Evolutionary conservation across 2,113 vertebrate genomes (phyloP), one percentile per base, ranked within the genome.

Genomic region (Motacilla tschutschensis): DNA sequence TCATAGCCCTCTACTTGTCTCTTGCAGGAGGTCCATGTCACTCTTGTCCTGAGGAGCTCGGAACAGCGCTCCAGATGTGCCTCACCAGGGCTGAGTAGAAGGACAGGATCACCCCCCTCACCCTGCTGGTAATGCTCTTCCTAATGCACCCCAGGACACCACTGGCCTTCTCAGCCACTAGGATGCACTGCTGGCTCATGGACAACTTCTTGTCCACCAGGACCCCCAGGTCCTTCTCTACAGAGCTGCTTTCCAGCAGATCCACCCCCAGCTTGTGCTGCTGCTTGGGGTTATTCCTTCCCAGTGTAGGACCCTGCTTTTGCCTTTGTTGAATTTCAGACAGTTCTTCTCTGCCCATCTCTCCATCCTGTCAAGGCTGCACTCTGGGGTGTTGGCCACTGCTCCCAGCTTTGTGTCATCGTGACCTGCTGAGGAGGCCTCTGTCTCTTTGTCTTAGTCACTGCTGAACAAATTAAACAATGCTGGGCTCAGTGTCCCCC

Each of bases 21-120:
- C 16, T 36, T 18, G 6, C 8, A 50, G n/a, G 3, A 44, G 2
- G 0, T 71, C 26, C 22, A 8, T 12, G 15, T 0, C 26, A 0
- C 15, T 57, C 26, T 4, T 43, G 31, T 38, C 2, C 43, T 50
- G 50, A 29, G 17, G 43, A 63, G 12, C 31, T 31, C 70, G 35
- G 50, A 13, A 13, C 21, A 69, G 22, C n/a, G 28, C 26, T 36
- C 31, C 12, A 57, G 26, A 3, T n/a, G 41, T n/a, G 14, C 36
- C 26, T 78, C 22, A 12, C 8, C 7, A 0, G n/a, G 26, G 8
- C 50, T 8, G 10, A 12, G 43, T 12, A 36, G 21, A 40, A 1
- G 31, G 31, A 1, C 14, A 31, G 21, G 21, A 36, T 85, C 25
- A 35, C 2, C 2, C 2, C 1, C 6, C 14, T 3, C 2, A 2